These are phyloP conservation scores for Hapalemur alaotrensis DNA, from an alignment of 2,797 vertebrate species.

Conservation along the genomic window DNA sequence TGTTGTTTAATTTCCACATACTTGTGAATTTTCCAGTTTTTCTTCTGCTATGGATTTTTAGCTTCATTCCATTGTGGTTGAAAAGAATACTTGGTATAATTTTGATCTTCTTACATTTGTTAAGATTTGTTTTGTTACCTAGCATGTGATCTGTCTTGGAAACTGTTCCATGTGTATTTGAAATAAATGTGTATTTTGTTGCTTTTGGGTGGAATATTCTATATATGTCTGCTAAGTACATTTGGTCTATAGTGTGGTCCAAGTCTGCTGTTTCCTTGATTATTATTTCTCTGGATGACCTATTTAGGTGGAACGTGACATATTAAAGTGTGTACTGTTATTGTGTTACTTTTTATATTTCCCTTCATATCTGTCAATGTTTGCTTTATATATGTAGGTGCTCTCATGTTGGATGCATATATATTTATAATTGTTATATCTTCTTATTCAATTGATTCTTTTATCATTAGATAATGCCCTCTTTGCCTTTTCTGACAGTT, in stretches of 20 bases:
- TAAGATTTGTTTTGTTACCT: not conserved
- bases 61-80: not conserved
- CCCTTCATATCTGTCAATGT: not conserved
- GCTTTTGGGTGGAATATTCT: not conserved
- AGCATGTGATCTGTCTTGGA: not conserved
- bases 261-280: not conserved
- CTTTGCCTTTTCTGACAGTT: not conserved
- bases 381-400: not conserved
- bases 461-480: not conserved
- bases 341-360: not conserved
- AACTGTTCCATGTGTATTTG: not conserved
- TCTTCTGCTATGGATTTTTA: not conserved
- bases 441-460: not conserved
- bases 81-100: not conserved
- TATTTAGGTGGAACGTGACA: not conserved
- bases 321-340: not conserved
- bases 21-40: not conserved
- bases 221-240: not conserved
- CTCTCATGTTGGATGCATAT: not conserved
- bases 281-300: not conserved
- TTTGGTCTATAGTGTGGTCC: not conserved
- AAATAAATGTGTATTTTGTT: not conserved
- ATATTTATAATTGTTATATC: not conserved
- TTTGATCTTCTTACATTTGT: not conserved
- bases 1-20: not conserved